Base-by-base conservation (phyloP, 2,888 invertebrate genomes). In the Deilephila porcellus region DNA sequence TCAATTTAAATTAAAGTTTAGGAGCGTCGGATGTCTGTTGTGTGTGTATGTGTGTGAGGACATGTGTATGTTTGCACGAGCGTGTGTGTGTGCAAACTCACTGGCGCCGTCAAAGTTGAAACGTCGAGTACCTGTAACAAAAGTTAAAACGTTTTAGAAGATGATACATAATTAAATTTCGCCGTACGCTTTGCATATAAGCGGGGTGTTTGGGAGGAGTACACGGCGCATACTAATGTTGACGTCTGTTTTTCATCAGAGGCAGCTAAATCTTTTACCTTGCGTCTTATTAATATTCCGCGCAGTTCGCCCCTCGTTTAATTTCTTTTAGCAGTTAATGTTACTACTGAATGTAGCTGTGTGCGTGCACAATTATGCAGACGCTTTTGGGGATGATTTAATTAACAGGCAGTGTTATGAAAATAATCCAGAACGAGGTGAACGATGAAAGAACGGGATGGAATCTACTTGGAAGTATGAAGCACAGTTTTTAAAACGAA, bases 1-100 rank as follows among this genome's bases (percentile, higher is more conserved):
- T 37, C 45, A 64, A 64, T 64, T 64, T 45, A 64, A 64, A 34
- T 60, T 60, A 29, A 37, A 63, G n/a, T 45, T 64, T 67, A 67
- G 1, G 25, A 20, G 67, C 34, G 5, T 34, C 19, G 17, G 14
- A 17, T 32, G 62, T 32, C 14, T 19, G 29, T 5, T 62, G 4
- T 63, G 17, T 34, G n/a, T 62, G 11, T 63, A 14, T 34, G 34
- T 63, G 37, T 64, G 63, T 3, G 37, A n/a, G 63, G n/a, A 8
- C 20, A 19, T 37, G 8, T 37, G 37, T n/a, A 20, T 64, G 45
- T 14, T 45, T 3, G 0, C 14, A 45, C 45, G 45, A 45, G 45
- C 45, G 20, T 37, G 7, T 20, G 11, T 37, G 63, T 67, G 67
- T 52, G 45, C 34, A 32, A 20, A 34, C 19, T 67, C 20, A 67